A percentile compares a stretch with the other conserved stretches of the same genome.
Evolutionary conservation across 2,113 vertebrate genomes (phyloP).

Genomic region (Lanius collurio): DNA sequence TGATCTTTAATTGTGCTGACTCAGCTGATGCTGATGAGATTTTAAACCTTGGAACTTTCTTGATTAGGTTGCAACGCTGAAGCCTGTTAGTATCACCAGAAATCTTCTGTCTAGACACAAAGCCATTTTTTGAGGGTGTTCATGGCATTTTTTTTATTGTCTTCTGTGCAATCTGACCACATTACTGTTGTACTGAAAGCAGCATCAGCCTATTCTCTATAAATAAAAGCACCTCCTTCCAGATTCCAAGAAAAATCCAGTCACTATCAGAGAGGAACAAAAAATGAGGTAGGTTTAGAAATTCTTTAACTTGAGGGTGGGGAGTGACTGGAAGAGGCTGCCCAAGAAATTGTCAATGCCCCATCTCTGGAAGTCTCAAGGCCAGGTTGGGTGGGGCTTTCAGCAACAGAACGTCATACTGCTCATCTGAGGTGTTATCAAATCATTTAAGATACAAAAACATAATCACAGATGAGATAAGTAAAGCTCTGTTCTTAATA

Average conservation of each 20-base stretch:
- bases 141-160: not conserved
- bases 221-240: not conserved
- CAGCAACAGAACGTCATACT: not conserved
- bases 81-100: not conserved
- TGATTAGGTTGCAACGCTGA: conserved; percentile 49
- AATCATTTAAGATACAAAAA: not conserved
- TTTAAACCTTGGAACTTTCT: conserved; percentile 3
- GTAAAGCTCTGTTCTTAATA: not conserved
- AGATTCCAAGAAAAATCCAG: not conserved
- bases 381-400: not conserved
- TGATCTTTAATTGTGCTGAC: conserved; percentile 58
- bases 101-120: not conserved
- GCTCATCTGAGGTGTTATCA: not conserved
- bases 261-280: not conserved
- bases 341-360: not conserved
- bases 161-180: not conserved
- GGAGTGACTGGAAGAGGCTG: not conserved
- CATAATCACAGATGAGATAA: not conserved
- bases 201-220: not conserved
- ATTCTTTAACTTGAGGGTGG: not conserved
- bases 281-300: accelerated
- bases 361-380: not conserved
- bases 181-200: not conserved
- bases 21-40: conserved; percentile 51
- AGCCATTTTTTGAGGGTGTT: not conserved